phyloP scores from a whole-genome alignment of 2,888 invertebrate genomes.

The Spodoptera picta region DNA sequence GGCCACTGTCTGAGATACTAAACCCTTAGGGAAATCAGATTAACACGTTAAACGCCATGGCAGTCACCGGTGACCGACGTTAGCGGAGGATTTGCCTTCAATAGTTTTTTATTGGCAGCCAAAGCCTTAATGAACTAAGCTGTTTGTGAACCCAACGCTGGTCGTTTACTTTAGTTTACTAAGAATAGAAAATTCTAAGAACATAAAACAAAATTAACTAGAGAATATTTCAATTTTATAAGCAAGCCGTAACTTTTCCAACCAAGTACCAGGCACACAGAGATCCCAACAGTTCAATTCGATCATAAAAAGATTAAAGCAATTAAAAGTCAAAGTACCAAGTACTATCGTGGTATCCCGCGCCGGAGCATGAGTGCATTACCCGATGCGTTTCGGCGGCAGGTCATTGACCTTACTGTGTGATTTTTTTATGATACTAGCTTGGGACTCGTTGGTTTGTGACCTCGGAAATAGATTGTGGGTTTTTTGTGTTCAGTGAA shows the following conservation, averaged over 20 bases:
- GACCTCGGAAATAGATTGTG: slow-evolving; percentile 64
- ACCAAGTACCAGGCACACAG: slow-evolving; percentile 42
- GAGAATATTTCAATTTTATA: not conserved
- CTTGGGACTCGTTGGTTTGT: slow-evolving; percentile 57
- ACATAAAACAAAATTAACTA: no score
- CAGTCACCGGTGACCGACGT: no score
- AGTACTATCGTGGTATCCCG: slow-evolving; percentile 58
- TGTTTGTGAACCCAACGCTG: not conserved
- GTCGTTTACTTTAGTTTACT: not conserved
- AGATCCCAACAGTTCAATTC: slow-evolving; percentile 46
- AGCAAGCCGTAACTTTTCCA: not conserved
- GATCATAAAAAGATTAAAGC: slow-evolving; percentile 55
- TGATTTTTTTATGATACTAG: slow-evolving; percentile 75
- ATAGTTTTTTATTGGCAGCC: no score
- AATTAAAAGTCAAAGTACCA: slow-evolving; percentile 56
- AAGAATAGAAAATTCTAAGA: no score
- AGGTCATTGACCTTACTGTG: slow-evolving; percentile 69
- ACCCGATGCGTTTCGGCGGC: slow-evolving; percentile 75
- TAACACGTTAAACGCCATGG: no score
- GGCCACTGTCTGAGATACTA: not conserved
- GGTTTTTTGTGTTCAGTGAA: slow-evolving; percentile 48
- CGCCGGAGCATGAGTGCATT: slow-evolving; percentile 72
- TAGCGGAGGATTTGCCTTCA: no score
- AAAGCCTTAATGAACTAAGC: not conserved
- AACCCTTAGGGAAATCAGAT: slow-evolving; percentile 17